Percentiles rank a stretch among this genome's conserved stretches.
These are phyloP conservation scores for Tuta absoluta DNA, from an alignment of 2,888 invertebrate genomes.

Conservation along the genomic window DNA sequence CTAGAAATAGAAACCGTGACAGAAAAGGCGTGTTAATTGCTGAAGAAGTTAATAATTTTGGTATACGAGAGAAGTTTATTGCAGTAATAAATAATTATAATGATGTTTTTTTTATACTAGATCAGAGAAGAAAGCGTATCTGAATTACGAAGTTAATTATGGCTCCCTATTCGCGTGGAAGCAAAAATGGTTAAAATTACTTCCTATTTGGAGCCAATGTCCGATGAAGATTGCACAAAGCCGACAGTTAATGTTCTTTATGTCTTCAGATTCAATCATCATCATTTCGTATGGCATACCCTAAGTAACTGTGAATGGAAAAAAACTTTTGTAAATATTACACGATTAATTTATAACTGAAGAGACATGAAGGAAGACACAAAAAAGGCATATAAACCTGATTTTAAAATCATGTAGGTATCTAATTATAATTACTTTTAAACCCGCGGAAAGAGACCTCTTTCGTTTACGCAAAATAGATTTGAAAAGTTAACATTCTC, in stretches of 20 bases:
- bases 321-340: conserved; percentile 19
- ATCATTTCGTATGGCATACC: no score
- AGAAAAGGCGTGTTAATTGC: conserved; percentile 1
- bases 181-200: conserved; percentile 74
- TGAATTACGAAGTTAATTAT: conserved; percentile 63
- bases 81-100: conserved; percentile 23
- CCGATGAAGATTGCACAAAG: conserved; percentile 44
- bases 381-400: background rate
- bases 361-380: background rate
- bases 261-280: conserved; percentile 12
- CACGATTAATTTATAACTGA: conserved; percentile 1
- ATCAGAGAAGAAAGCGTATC: conserved; percentile 67
- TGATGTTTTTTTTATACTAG: conserved; percentile 24
- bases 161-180: conserved; percentile 62
- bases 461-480: background rate
- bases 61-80: conserved; percentile 21
- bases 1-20: conserved; percentile 12
- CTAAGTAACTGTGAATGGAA: background rate
- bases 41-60: conserved; percentile 1
- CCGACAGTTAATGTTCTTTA: conserved; percentile 23
- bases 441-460: background rate
- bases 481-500: background rate
- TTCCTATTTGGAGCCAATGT: conserved; percentile 58
- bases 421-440: no score
- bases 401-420: no score